Evolutionary conservation across 1,140 invertebrate genomes (phyloP), one percentile per base, ranked within the genome.

Genomic region (Physella acuta): DNA sequence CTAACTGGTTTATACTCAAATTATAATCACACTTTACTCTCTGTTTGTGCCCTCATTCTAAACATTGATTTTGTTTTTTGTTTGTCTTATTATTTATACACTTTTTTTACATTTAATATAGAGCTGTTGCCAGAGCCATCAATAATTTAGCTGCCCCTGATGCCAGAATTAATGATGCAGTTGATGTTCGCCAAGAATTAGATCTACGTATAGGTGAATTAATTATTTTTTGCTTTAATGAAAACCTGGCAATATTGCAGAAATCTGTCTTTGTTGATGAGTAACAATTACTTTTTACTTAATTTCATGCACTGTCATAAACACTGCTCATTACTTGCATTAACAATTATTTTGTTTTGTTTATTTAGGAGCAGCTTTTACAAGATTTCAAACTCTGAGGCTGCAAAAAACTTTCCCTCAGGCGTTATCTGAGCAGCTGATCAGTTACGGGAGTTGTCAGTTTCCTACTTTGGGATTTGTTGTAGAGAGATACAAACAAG

Each of bases 371-470:
- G 97, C 97, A 59, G 93, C 97, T 34, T 99, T 99, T 84, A 99
- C 97, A n/a, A 88, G 98, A 59, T 94, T 99, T 82, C 97, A 99
- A 88, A 99, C 98, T 0, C 79, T 99, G 33, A 88, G 95, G 53
- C 82, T 99, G 0, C 90, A 93, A 79, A 91, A 91, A 81, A 89
- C 93, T 11, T 96, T 97, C 84, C 94, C 94, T 2, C 85, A 87
- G 58, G 89, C 89, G 3, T 73, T 88, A 51, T 79, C 89, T 0
- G 89, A 93, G 36, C 90, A 91, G 81, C 83, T 99, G 0, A 92
- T 99, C 31, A 99, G 96, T 85, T 99, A 97, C 85, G 98, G 98
- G 0, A 98, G 98, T 16, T 99, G 98, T 80, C 98, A 99, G 89
- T 99, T 97, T 26, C 98, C 98, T 16, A 99, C 98, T 0, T 87